phyloP scores from a whole-genome alignment of 2,113 vertebrate genomes.

The Bubo blakistoni region DNA sequence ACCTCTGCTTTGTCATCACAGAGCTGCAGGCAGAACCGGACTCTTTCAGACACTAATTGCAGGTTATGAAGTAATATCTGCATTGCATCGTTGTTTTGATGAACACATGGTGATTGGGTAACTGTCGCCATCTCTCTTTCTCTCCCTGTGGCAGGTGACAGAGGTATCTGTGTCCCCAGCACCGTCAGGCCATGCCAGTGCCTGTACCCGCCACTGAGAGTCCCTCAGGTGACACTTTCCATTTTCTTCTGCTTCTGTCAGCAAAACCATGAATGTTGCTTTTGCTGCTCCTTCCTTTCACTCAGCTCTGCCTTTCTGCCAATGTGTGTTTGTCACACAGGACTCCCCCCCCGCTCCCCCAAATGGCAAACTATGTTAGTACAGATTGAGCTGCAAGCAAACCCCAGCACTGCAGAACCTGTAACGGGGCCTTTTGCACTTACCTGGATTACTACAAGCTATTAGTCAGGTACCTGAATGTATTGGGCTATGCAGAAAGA shows the following conservation, averaged over 20 bases:
- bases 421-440: neutral
- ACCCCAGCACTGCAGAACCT: neutral
- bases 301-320: neutral
- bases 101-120: accelerated
- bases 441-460: neutral
- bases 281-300: neutral
- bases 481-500: neutral
- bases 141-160: neutral
- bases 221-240: neutral
- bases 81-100: neutral
- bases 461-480: neutral
- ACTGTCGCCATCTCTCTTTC: neutral
- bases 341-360: too few relatives aligned
- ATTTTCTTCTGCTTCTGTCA: slow-evolving; percentile 9
- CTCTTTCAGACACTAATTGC: neutral
- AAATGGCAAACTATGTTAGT: neutral
- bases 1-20: neutral
- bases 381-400: neutral
- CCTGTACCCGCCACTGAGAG: neutral
- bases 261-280: neutral
- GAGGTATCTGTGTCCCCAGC: neutral
- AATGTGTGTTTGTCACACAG: neutral
- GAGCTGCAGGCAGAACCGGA: neutral
- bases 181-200: neutral
- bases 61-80: neutral